Base-by-base conservation (phyloP, 2,797 vertebrate genomes). In the Thalassophryne amazonica region DNA sequence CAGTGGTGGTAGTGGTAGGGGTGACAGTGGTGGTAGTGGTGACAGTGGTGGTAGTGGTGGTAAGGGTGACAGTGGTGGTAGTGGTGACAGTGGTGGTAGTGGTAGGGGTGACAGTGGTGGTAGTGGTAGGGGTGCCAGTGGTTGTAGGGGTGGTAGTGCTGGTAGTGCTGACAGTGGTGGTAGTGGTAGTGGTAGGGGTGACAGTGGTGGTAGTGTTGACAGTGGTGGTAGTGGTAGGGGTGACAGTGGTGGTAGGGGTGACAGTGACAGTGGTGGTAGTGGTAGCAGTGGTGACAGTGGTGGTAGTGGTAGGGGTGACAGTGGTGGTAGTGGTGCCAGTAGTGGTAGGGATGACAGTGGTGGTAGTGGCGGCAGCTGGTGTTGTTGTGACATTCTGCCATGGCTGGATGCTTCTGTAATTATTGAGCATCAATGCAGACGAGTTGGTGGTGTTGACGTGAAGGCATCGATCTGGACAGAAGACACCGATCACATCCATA, bases 391-490 rank as follows among this genome's bases (percentile, higher is more conserved):
- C 81, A 0, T 0, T 0, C 51, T 21, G 80, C 0, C 1, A 3
- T 1, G 39, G 0, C 48, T 87, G 87, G 32, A 47, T 0, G 1
- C 1, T 0, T 23, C 89, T 70, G 62, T 1, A 89, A 32, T 59
- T 49, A 0, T 88, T 48, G 6, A 2, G 1, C 37, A 84, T 71
- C 0, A 61, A 1, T 0, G 13, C 3, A 0, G 76, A 48, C 1
- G 24, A 33, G 0, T 21, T 10, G 1, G 0, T 21, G 13, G 43
- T 19, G 0, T 1, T 2, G 12, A 86, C 0, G n/a, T 0, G 31
- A 90, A 90, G 27, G 42, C 70, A 34, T 88, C 24, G 12, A 91
- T 88, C 90, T 92, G 51, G 10, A 35, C 20, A 47, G 1, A 33
- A 36, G 8, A 69, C 3, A 18, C 5, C 8, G 6, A 37, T n/a